Base-by-base conservation (phyloP, 2,888 invertebrate genomes). In the Rotaria magnacalcarata region DNA sequence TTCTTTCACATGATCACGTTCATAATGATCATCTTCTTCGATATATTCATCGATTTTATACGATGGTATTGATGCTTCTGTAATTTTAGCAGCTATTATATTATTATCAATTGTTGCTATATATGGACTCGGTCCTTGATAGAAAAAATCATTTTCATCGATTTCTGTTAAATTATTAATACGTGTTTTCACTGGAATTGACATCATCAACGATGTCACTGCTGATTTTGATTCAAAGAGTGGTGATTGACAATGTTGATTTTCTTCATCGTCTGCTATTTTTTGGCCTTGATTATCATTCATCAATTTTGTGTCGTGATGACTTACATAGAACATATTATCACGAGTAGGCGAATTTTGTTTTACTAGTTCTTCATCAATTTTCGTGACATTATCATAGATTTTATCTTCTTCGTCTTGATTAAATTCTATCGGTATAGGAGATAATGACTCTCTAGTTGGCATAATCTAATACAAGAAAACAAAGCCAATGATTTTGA, bases 1-100 rank as follows among this genome's bases (percentile, higher is more conserved):
- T 80, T 80, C 80, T 47, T 80, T 43, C 6, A 80, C 47, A 80
- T 80, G 80, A 47, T 80, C 80, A 47, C 24, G 47, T 80, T 80
- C 80, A n/a, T 80, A 24, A 80, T 80, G 7, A 47, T 80, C 47
- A 80, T 47, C 47, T n/a, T 80, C 80, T 24, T 80, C 80, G 19
- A 80, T 24, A 80, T n/a, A 47, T 80, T 80, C 47, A 47, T 43
- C 47, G 24, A 47, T 43, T 80, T 80, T 21, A 47, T 43, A 80
- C 5, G 47, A n/a, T 47, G 80, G 10, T 34, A 67, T 67, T 0
- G 34, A 34, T 34, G 14, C 21, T 74, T 80, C 47, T 11, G 24
- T 47, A 14, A 47, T 24, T 24, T 43, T 1, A 47, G 24, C 47
- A 47, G 43, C 24, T 24, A 43, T 75, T 75, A 16, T 34, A 52